These are phyloP conservation scores for Charadrius vociferus DNA, from an alignment of 2,113 vertebrate genomes.

Conservation along the genomic window DNA sequence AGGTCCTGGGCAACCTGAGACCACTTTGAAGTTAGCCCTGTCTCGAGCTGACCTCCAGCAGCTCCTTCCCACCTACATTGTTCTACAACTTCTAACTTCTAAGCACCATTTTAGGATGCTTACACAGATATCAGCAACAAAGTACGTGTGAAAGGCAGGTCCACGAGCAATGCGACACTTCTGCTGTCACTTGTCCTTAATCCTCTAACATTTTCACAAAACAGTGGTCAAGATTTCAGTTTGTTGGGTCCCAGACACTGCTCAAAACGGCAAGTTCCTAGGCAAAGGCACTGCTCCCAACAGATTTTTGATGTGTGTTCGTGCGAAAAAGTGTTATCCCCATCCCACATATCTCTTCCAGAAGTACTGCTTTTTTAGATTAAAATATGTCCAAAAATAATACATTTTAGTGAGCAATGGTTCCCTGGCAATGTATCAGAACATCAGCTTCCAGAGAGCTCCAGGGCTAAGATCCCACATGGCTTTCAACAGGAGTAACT, in stretches of 20 bases:
- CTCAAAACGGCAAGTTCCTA: no score
- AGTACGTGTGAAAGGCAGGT: background rate
- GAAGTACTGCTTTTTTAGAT: background rate
- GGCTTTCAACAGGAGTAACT: background rate
- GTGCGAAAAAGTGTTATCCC: accelerated
- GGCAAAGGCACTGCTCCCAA: background rate
- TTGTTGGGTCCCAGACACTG: background rate
- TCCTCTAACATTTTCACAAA: background rate
- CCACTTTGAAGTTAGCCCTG: background rate
- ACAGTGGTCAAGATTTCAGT: background rate
- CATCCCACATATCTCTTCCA: background rate
- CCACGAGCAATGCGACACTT: background rate
- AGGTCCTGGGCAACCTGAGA: no score
- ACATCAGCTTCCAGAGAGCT: background rate
- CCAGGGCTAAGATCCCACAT: background rate
- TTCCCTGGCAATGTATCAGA: background rate
- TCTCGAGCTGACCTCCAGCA: background rate
- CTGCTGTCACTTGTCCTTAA: background rate
- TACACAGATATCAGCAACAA: background rate
- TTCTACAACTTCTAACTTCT: background rate
- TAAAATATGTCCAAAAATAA: background rate
- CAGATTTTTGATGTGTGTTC: accelerated
- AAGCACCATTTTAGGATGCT: background rate
- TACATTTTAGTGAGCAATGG: background rate
- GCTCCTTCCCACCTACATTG: background rate